A percentile compares a stretch with the other conserved stretches of the same genome.
phyloP scores from a whole-genome alignment of 2,113 vertebrate genomes.

The Lanius ludovicianus region DNA sequence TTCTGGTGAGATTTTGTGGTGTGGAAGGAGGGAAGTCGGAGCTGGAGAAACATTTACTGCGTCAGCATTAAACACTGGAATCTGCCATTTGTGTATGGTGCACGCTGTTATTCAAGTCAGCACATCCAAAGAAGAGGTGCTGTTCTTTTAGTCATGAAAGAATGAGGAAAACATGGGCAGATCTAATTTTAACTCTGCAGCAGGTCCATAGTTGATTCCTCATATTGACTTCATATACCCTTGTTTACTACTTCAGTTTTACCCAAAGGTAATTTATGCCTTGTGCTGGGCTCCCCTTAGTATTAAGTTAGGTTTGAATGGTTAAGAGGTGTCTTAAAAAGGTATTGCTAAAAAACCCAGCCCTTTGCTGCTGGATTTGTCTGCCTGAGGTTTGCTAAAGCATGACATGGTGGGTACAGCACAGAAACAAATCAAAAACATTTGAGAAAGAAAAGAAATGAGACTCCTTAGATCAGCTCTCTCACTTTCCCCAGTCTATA shows the following conservation, averaged over 20 bases:
- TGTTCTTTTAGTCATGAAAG: background rate
- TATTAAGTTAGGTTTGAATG: background rate
- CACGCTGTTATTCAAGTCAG: background rate
- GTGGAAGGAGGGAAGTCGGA: background rate
- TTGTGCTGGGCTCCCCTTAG: background rate
- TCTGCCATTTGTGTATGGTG: background rate
- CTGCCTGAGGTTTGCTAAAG: background rate
- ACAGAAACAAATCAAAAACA: background rate
- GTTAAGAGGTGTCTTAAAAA: background rate
- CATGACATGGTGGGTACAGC: background rate
- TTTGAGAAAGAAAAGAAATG: constrained; percentile 9
- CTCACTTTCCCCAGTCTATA: constrained; percentile 31
- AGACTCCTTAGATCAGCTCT: background rate
- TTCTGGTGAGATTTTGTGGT: background rate
- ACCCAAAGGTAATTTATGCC: background rate
- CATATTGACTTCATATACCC: background rate
- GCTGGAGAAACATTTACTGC: background rate
- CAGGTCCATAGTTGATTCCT: background rate
- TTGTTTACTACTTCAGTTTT: background rate
- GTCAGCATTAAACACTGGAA: background rate
- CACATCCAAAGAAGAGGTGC: background rate
- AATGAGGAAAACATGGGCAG: background rate
- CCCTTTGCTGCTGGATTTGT: background rate
- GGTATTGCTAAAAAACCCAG: background rate
- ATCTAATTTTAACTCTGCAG: background rate